Conservation (phyloP, 1,140 invertebrate genomes). For the Chionoecetes opilio region DNA sequence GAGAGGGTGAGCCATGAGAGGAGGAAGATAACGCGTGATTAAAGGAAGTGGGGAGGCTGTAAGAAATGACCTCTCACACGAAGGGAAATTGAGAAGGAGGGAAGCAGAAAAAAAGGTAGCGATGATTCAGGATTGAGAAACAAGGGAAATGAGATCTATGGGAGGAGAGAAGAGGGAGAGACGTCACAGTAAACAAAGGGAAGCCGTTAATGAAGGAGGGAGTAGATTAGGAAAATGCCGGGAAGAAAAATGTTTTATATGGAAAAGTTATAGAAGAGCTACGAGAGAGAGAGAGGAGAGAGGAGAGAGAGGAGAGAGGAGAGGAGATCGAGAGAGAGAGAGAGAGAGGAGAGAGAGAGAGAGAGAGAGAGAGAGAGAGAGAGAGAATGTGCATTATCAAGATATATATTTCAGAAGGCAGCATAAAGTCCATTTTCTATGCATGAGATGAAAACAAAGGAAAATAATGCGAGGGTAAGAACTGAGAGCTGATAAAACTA, state of each 20-base stretch:
- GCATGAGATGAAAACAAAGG: too few relatives aligned
- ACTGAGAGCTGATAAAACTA: too few relatives aligned
- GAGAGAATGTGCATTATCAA: too few relatives aligned
- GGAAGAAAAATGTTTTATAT: background rate
- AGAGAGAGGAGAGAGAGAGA: too few relatives aligned
- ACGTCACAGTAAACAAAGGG: background rate
- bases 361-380: too few relatives aligned
- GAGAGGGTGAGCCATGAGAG: background rate
- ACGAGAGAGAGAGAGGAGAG: too few relatives aligned
- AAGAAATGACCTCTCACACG: slow-evolving; percentile 21
- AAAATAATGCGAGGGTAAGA: too few relatives aligned
- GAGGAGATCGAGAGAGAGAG: too few relatives aligned
- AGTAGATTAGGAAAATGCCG: background rate
- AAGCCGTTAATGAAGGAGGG: background rate
- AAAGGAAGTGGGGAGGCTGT: slow-evolving; percentile 40
- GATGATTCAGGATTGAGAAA: slow-evolving; percentile 20
- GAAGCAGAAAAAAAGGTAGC: background rate
- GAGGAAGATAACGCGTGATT: slow-evolving; percentile 21
- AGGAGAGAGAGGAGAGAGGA: too few relatives aligned
- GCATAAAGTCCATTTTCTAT: too few relatives aligned
- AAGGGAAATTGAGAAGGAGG: slow-evolving; percentile 32
- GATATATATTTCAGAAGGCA: too few relatives aligned
- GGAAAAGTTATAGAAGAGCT: too few relatives aligned
- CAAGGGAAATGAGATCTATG: background rate
- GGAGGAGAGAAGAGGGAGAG: background rate